phyloP scores from a whole-genome alignment of 2,113 vertebrate species.

The Limanda limanda region DNA sequence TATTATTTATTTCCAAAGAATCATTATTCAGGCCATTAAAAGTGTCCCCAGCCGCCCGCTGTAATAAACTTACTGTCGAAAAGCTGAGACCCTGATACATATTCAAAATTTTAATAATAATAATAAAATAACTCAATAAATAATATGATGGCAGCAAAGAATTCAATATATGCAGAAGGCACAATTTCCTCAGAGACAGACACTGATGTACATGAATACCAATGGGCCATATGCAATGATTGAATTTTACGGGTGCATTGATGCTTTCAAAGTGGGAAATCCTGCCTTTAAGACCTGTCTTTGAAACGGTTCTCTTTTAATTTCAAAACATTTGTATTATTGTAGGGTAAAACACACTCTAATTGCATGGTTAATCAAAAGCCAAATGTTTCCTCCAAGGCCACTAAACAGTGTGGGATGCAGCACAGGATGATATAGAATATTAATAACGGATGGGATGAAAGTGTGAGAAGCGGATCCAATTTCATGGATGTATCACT shows the following conservation, averaged over 20 bases:
- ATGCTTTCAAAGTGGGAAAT: constrained; percentile 29
- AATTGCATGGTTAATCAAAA: constrained; percentile 63
- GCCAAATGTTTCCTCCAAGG: constrained; percentile 63
- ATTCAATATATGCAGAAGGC: background rate
- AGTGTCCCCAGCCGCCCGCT: background rate
- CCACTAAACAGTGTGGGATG: constrained; percentile 60
- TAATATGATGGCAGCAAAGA: background rate
- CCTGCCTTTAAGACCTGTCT: constrained; percentile 20
- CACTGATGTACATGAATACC: constrained; percentile 3
- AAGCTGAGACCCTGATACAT: background rate
- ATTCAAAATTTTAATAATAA: background rate
- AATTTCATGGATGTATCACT: constrained; percentile 80
- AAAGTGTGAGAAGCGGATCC: constrained; percentile 72
- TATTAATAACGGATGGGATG: constrained; percentile 73
- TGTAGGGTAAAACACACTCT: constrained; percentile 44
- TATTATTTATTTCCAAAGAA: background rate
- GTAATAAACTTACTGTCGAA: background rate
- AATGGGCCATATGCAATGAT: constrained; percentile 9
- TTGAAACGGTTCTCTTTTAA: constrained; percentile 15
- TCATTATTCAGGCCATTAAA: background rate
- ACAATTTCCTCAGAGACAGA: background rate
- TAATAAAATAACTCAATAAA: background rate
- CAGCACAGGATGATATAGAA: constrained; percentile 67
- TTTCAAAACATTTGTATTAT: constrained; percentile 43
- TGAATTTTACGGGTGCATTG: constrained; percentile 26